phyloP scores from a whole-genome alignment of 2,797 vertebrate genomes.

The Linurgus olivaceus region DNA sequence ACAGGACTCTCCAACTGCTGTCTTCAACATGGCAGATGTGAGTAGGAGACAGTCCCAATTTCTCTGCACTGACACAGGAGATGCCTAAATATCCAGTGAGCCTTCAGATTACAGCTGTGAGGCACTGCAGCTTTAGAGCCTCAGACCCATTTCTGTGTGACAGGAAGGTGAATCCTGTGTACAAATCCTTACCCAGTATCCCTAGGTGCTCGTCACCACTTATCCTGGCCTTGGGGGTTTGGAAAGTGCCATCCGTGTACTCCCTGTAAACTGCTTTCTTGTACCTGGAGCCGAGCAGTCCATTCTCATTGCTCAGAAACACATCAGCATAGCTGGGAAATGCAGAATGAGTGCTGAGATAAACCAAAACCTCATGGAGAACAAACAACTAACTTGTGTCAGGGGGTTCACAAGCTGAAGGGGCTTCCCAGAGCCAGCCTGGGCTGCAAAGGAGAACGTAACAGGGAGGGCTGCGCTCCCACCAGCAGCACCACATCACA shows the following conservation, averaged over 20 bases:
- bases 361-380: not conserved
- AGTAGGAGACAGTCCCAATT: not conserved
- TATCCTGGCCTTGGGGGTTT: conserved; percentile 50
- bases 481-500: not conserved
- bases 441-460: not conserved
- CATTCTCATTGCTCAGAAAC: conserved; percentile 71
- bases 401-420: not conserved
- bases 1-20: not conserved
- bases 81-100: not conserved
- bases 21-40: not conserved
- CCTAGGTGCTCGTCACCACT: conserved; percentile 71
- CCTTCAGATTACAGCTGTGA: not conserved
- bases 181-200: conserved; percentile 73
- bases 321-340: conserved; percentile 71
- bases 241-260: conserved; percentile 77
- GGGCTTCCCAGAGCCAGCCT: not conserved
- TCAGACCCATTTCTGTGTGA: not conserved
- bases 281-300: conserved; percentile 76
- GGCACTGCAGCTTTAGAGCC: not conserved
- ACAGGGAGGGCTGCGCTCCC: fast-evolving
- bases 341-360: conserved; percentile 1
- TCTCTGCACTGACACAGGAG: not conserved
- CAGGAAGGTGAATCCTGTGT: not conserved
- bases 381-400: not conserved
- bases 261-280: conserved; percentile 80